Percentiles rank a stretch among this genome's conserved stretches.
Evolutionary conservation across 1,140 invertebrate species (phyloP).

Genomic region (Tetramorium parvispinum): DNA sequence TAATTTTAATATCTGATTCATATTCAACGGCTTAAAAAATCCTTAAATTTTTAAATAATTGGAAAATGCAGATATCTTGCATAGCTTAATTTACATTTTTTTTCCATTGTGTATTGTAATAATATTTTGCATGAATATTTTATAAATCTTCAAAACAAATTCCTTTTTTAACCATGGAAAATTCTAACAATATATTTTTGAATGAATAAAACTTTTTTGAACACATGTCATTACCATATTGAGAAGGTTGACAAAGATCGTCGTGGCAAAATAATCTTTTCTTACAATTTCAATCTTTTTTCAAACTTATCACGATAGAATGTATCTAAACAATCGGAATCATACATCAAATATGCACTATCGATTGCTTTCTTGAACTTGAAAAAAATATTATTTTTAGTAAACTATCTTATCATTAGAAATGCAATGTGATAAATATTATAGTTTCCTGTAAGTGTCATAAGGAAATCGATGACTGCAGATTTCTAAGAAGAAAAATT

Average conservation of each 20-base stretch:
- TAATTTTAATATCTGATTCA: too few relatives aligned
- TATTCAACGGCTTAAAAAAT: too few relatives aligned
- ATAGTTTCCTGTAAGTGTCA: background rate
- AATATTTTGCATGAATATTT: too few relatives aligned
- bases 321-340: background rate
- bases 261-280: background rate
- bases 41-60: too few relatives aligned
- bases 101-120: too few relatives aligned
- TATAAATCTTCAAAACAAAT: too few relatives aligned
- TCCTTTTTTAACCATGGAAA: too few relatives aligned
- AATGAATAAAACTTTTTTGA: background rate
- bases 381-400: background rate
- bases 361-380: background rate
- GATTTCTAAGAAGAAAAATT: conserved; percentile 68
- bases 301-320: background rate
- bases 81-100: too few relatives aligned
- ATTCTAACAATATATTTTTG: background rate
- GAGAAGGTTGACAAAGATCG: background rate
- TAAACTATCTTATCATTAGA: background rate
- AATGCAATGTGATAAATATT: background rate
- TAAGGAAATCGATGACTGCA: background rate
- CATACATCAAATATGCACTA: background rate
- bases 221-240: background rate
- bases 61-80: too few relatives aligned
- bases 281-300: background rate